These are phyloP conservation scores for Pangasius krempfi DNA, from an alignment of 2,797 vertebrate genomes.

Conservation along the genomic window DNA sequence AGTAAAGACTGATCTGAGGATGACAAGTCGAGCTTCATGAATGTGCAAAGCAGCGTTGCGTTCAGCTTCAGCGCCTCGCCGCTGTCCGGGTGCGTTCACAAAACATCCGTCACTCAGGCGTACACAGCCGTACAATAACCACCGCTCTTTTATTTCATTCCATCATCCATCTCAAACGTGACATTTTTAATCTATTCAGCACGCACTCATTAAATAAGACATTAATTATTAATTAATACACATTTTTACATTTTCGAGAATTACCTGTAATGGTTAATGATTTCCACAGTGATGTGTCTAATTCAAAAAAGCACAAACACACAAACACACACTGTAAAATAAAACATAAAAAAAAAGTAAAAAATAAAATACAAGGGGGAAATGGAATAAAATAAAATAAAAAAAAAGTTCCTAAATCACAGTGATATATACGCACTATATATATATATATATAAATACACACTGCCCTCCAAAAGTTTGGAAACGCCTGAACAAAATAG, in stretches of 20 bases:
- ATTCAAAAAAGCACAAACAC: background rate
- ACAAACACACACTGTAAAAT: too few relatives aligned
- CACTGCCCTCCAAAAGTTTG: too few relatives aligned
- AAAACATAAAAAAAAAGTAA: too few relatives aligned
- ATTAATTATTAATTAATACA: background rate
- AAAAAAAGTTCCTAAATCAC: too few relatives aligned
- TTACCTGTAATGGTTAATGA: background rate
- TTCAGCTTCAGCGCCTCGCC: background rate
- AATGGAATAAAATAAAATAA: background rate
- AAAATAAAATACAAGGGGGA: background rate
- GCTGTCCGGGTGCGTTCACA: background rate
- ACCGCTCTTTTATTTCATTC: background rate
- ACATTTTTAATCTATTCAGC: background rate
- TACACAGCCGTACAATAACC: background rate
- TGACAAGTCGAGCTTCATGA: slow-evolving; percentile 52
- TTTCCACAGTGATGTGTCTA: background rate
- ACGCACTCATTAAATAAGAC: background rate
- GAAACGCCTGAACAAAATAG: too few relatives aligned
- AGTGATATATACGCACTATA: too few relatives aligned
- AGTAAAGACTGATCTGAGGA: slow-evolving; percentile 43
- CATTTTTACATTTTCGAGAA: background rate
- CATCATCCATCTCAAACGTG: background rate
- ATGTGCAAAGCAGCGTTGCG: slow-evolving; percentile 23
- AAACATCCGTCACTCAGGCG: background rate
- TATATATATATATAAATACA: too few relatives aligned